Evolutionary conservation across 2,888 invertebrate species (phyloP), one percentile per base, ranked within the genome.

Genomic region (Macrophya annulata): DNA sequence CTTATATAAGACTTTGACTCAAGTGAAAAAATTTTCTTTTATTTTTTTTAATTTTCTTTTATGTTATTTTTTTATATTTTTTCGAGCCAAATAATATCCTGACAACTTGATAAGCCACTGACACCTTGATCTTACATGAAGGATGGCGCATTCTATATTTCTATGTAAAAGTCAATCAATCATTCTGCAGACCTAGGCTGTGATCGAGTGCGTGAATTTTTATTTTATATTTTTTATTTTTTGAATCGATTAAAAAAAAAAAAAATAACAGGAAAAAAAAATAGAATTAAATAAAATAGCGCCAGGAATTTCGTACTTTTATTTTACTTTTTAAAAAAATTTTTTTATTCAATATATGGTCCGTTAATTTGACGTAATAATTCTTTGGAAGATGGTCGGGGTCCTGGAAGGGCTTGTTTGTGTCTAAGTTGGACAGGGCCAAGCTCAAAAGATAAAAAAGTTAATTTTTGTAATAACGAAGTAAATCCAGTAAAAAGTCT

Each of bases 401-500:
- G 62, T 10, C 62, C 25, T 12, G 25, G 12, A 1, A 31, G 31
- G 62, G 62, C 62, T 62, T 62, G 21, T 62, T 62, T 25, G 10
- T 25, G 62, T 62, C 25, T 12, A 62, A 62, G 62, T 62, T 62
- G 12, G 62, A 62, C 62, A 62, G 62, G 62, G 25, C 62, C 12
- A 25, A 62, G 43, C 45, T 31, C 45, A 31, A 37, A 37, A 55
- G 77, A 77, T 77, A 37, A 51, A 55, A 77, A 77, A 77, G 77
- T 77, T 55, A 55, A 77, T 77, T 77, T 72, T 31, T 55, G 55
- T 37, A 77, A 77, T 55, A 77, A 77, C 55, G 59, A 43, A 37
- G 59, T 62, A 55, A 51, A 31, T 51, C 51, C 31, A 31, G 21
- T 37, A 48, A 51, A 37, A 55, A 55, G 17, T 51, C 9, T n/a